Conservation (phyloP, 1,140 invertebrate species). For the Bombus affinis region DNA sequence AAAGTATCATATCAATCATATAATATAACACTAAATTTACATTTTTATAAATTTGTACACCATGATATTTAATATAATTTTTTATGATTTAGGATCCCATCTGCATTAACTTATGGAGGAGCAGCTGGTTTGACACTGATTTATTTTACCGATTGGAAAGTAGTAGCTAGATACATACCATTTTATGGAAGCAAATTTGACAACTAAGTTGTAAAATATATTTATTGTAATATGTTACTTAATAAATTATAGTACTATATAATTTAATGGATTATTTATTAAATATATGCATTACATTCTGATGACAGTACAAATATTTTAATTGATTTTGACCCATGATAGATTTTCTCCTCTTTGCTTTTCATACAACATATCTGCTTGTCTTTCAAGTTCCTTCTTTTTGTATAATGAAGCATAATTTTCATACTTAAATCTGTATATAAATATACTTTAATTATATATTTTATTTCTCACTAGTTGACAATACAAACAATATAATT, state of each 20-base stretch:
- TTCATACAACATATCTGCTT: conserved; percentile 45
- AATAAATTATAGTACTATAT: conserved; percentile 41
- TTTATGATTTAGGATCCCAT: conserved; percentile 83
- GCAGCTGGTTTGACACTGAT: conserved; percentile 83
- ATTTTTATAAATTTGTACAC: neutral
- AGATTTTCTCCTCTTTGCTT: neutral
- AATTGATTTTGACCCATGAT: neutral
- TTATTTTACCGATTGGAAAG: conserved; percentile 91
- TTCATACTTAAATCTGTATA: neutral
- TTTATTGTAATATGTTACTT: conserved; percentile 14
- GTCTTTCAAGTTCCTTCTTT: neutral
- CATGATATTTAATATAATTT: neutral
- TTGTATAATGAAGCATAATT: fast-evolving
- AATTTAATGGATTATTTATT: conserved; percentile 27
- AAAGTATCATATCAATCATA: neutral
- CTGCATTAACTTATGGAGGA: conserved; percentile 85
- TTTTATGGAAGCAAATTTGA: conserved; percentile 89
- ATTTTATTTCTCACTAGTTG: neutral
- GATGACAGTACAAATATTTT: neutral
- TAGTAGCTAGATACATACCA: conserved; percentile 87
- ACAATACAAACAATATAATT: neutral
- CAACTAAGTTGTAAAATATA: conserved; percentile 76
- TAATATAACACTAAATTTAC: neutral
- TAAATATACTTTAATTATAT: conserved; percentile 1
- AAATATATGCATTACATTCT: conserved; percentile 8